These are phyloP conservation scores for Campoplex capitator DNA, from an alignment of 2,888 invertebrate genomes.

Conservation along the genomic window DNA sequence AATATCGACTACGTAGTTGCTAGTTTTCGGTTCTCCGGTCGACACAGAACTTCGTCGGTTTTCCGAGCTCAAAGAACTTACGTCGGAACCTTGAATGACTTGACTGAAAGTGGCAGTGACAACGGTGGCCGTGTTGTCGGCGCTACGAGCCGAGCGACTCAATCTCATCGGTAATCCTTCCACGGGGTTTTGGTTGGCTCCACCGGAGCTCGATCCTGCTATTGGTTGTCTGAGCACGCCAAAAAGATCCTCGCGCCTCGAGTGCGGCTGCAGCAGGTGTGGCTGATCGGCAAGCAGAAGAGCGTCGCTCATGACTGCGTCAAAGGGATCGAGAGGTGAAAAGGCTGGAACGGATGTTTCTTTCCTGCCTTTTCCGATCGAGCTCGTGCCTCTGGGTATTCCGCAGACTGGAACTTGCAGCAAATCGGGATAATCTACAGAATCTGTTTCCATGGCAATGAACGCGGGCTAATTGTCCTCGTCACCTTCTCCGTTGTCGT, in stretches of 20 bases:
- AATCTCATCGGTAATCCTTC: no score
- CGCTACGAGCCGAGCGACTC: constrained; percentile 90
- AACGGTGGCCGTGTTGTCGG: no score
- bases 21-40: no score
- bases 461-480: constrained; percentile 91
- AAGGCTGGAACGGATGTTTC: no score
- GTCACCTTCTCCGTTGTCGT: constrained; percentile 94
- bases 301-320: constrained; percentile 93
- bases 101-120: no score
- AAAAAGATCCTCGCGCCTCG: constrained; percentile 97
- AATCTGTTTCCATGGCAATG: constrained; percentile 91
- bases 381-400: constrained; percentile 71
- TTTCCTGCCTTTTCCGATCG: constrained; percentile 85
- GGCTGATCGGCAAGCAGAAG: constrained; percentile 98
- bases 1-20: no score
- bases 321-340: constrained; percentile 98
- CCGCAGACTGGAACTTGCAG: constrained; percentile 83
- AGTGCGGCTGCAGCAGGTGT: constrained; percentile 96
- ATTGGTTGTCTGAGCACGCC: constrained; percentile 93
- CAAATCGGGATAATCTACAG: constrained; percentile 89
- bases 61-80: no score
- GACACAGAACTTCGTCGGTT: no score
- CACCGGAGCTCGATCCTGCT: constrained; percentile 86
- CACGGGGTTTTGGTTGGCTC: no score
- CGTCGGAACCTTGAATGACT: no score